Percentiles rank a stretch among this genome's conserved stretches.
phyloP scores from a whole-genome alignment of 2,113 vertebrate species.

The Xenotilapia leptura region DNA sequence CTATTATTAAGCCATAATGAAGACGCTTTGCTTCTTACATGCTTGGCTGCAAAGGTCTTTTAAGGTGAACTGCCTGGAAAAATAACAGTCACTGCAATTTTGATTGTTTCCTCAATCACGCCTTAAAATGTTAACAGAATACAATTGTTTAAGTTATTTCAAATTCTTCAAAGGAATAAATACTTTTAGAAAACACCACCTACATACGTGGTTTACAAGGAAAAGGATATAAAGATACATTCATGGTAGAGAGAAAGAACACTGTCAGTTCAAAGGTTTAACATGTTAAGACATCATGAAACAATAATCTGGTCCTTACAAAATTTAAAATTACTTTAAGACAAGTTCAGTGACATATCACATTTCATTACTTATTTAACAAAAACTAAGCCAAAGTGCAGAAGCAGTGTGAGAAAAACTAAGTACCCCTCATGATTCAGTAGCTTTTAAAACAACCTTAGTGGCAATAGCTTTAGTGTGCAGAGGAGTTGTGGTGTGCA shows the following conservation, averaged over 20 bases:
- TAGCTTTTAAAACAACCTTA: not conserved
- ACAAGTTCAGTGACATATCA: not conserved
- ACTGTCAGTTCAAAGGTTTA: not conserved
- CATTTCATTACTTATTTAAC: not conserved
- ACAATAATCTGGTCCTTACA: not conserved
- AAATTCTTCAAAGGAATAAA: not conserved
- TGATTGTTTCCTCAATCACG: not conserved
- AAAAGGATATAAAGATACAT: not conserved
- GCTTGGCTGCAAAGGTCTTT: not conserved
- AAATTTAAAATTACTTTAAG: not conserved
- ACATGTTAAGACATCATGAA: not conserved
- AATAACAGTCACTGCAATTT: not conserved
- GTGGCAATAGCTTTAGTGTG: not conserved
- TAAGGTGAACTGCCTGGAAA: not conserved
- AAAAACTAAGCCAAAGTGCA: not conserved
- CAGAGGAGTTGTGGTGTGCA: not conserved
- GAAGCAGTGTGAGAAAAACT: not conserved
- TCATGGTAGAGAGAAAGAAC: not conserved
- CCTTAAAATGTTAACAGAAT: not conserved
- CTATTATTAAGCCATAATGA: constrained; percentile 44
- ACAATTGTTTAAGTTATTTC: not conserved
- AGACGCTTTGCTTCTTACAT: constrained; percentile 2
- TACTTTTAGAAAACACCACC: not conserved
- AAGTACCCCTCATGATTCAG: not conserved
- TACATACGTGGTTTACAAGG: not conserved